Evolutionary conservation across 2,797 vertebrate species (phyloP), one percentile per base, ranked within the genome.

Genomic region (Prionace glauca): DNA sequence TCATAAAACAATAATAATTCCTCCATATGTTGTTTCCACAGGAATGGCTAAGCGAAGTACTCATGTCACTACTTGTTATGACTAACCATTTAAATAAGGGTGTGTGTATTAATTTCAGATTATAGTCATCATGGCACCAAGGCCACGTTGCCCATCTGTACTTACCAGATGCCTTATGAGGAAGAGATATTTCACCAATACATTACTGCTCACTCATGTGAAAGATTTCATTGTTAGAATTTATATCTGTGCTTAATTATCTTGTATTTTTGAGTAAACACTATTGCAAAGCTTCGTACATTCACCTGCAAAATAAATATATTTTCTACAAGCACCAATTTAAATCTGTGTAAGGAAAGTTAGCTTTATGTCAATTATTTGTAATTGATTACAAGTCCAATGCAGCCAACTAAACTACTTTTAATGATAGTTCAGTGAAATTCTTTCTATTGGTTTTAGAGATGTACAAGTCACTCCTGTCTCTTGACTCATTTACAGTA

Each of bases 1-100:
- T 95, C 93, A 77, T 95, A 95, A 95, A 95, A 95, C 71, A 18
- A 74, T 95, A 50, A 94, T 74, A 92, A 67, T 69, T 92, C 32
- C n/a, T 36, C 14, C n/a, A 18, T 60, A 45, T 60, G 77, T 95
- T 95, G 93, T 95, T 56, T 77, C 36, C 26, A 32, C 18, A 77
- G 93, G 56, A 95, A 18, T 95, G 29, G 71, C 8, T n/a, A 60
- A 95, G 71, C 18, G 16, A 74, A 56, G 71, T 56, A 50, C 56
- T 77, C 93, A 50, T 60, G 4, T 60, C 69, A 94, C 32, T 32
- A 74, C 74, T 77, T 95, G 72, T 24, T 72, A 74, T 72, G 93
- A 74, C 69, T 74, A 94, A 74, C 45, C 69, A 74, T 94, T 95
- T 95, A 74, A 72, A 95, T 16, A 95, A 95, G 93, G 93, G 69